Evolutionary conservation across 2,888 invertebrate genomes (phyloP).

Genomic region (Chymomyza fuscimana): DNA sequence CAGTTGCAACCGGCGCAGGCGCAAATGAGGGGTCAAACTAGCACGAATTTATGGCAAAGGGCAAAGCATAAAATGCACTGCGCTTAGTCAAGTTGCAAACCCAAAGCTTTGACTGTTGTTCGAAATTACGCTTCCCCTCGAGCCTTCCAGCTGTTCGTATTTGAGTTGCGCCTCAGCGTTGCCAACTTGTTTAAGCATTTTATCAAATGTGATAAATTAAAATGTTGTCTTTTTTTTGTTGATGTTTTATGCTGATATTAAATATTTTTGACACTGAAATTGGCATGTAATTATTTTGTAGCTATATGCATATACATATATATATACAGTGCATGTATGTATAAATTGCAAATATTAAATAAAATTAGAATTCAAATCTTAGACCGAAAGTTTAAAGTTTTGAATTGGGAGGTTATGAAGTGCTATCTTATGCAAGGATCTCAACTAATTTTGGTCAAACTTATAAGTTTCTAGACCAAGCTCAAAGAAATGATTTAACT

Average conservation of each 20-base stretch:
- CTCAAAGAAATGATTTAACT: too few relatives aligned
- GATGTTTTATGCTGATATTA: not conserved
- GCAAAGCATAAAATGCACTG: not conserved
- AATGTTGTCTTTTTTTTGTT: not conserved
- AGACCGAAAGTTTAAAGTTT: too few relatives aligned
- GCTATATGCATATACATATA: not conserved
- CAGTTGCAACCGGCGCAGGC: constrained; percentile 37
- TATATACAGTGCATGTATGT: too few relatives aligned
- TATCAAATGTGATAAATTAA: constrained; percentile 5
- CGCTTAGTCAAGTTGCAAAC: constrained; percentile 20
- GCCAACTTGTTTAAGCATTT: constrained; percentile 17
- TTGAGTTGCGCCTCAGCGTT: constrained; percentile 22
- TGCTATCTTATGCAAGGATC: too few relatives aligned
- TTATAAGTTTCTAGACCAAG: too few relatives aligned
- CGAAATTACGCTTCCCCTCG: constrained; percentile 24
- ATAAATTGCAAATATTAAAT: too few relatives aligned
- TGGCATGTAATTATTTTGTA: constrained; percentile 32
- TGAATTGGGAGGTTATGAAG: too few relatives aligned
- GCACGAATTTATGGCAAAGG: constrained; percentile 11
- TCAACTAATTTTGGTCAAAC: too few relatives aligned
- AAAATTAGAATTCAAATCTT: too few relatives aligned
- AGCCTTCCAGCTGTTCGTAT: constrained; percentile 36
- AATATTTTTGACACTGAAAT: constrained; percentile 15
- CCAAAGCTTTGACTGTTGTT: constrained; percentile 38
- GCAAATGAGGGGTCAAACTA: constrained; percentile 2